A percentile compares a stretch with the other conserved stretches of the same genome.
These are phyloP conservation scores for Astyanax mexicanus DNA, from an alignment of 2,797 vertebrate species.

Conservation along the genomic window DNA sequence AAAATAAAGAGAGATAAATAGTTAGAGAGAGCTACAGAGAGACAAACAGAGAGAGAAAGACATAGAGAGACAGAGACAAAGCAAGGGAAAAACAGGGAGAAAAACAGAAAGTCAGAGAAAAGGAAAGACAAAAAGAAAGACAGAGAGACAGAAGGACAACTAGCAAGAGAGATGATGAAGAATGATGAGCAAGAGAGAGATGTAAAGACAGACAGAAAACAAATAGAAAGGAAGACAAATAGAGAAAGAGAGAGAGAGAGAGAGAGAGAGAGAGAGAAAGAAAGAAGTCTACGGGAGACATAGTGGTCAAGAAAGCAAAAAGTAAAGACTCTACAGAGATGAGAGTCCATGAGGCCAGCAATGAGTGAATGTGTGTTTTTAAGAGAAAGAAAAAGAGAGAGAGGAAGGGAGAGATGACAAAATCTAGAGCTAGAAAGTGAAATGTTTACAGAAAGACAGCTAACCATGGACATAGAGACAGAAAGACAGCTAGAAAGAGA, in stretches of 20 bases:
- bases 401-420: too few species aligned
- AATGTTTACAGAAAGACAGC: too few species aligned
- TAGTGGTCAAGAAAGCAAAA: slow-evolving; percentile 2
- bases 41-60: slow-evolving; percentile 1
- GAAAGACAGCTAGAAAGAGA: too few species aligned
- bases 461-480: too few species aligned
- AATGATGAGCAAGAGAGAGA: too few species aligned
- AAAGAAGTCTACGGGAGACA: background rate
- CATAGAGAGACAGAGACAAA: background rate
- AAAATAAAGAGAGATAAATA: background rate
- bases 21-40: too few species aligned
- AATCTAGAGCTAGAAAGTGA: too few species aligned
- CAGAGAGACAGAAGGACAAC: background rate
- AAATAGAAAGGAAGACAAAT: background rate
- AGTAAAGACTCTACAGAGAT: background rate
- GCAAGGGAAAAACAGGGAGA: background rate
- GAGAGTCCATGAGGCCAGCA: background rate
- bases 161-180: too few species aligned
- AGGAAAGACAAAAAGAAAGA: background rate
- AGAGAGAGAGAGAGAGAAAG: background rate
- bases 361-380: slow-evolving; percentile 14
- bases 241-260: background rate
- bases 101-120: background rate
- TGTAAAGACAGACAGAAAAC: background rate
- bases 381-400: slow-evolving; percentile 40